Evolutionary conservation across 2,888 invertebrate species (phyloP).

Genomic region (Coenonympha glycerion): DNA sequence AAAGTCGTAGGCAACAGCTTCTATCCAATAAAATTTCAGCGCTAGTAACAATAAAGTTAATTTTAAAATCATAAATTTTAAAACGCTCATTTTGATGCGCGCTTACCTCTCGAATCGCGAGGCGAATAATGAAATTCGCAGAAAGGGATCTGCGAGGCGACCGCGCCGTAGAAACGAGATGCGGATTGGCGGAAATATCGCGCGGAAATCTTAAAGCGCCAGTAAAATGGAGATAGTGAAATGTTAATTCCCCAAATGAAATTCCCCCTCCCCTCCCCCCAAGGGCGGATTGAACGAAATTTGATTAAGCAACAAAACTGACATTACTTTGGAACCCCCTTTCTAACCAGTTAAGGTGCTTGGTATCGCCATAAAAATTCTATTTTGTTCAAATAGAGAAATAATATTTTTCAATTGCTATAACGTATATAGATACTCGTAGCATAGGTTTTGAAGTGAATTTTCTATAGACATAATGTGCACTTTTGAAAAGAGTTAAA

Average conservation of each 20-base stretch:
- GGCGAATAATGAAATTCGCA: conserved; percentile 16
- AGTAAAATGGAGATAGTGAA: conserved; percentile 62
- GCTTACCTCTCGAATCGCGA: conserved; percentile 11
- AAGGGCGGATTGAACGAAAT: conserved; percentile 59
- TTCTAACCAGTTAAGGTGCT: conserved; percentile 25
- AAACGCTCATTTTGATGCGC: conserved; percentile 11
- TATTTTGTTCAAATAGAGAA: too few species aligned
- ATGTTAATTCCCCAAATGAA: conserved; percentile 67
- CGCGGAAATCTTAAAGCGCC: conserved; percentile 42
- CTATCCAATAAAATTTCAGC: too few species aligned
- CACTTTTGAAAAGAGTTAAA: too few species aligned
- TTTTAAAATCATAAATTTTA: conserved; percentile 7
- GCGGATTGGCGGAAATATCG: conserved; percentile 37
- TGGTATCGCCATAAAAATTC: too few species aligned
- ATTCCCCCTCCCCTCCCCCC: conserved; percentile 45
- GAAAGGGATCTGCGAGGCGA: conserved; percentile 19
- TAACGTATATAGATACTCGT: too few species aligned
- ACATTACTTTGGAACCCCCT: conserved; percentile 48
- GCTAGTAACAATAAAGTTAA: background rate
- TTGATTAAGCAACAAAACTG: conserved; percentile 68
- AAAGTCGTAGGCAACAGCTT: too few species aligned
- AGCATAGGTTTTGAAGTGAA: too few species aligned
- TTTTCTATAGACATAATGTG: too few species aligned
- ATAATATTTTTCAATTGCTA: too few species aligned
- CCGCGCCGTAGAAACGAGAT: conserved; percentile 11